Conservation (phyloP, 2,888 invertebrate species). For the Malachius bipustulatus region DNA sequence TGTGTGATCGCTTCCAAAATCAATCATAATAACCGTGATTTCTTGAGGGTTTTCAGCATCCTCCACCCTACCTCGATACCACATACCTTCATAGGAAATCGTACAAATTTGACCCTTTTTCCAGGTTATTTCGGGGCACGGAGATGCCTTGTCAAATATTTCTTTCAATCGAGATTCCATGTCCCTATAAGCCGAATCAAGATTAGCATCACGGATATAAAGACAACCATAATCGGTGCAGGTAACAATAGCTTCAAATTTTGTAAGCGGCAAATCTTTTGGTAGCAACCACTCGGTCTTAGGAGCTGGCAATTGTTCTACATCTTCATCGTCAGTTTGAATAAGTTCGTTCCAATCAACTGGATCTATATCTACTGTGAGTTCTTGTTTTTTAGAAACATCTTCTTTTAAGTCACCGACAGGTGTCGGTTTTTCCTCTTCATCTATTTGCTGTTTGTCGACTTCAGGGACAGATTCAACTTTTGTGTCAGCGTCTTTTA, state of each 20-base stretch:
- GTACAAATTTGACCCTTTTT: slow-evolving; percentile 53
- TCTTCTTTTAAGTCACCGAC: neutral
- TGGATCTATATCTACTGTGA: slow-evolving; percentile 7
- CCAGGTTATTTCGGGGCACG: slow-evolving; percentile 40
- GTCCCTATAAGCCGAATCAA: slow-evolving; percentile 22
- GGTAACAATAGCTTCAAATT: slow-evolving; percentile 51
- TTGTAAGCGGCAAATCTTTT: slow-evolving; percentile 37
- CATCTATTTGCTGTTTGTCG: neutral
- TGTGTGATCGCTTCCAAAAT: slow-evolving; percentile 70
- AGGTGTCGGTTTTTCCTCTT: neutral
- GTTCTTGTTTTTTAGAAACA: too few species aligned
- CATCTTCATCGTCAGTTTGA: slow-evolving; percentile 11
- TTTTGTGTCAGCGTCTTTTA: too few species aligned
- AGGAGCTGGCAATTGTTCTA: slow-evolving; percentile 13
- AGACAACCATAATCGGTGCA: slow-evolving; percentile 45
- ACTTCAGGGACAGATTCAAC: neutral
- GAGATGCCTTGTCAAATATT: slow-evolving; percentile 19
- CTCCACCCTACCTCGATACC: slow-evolving; percentile 57
- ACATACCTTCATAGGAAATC: slow-evolving; percentile 53
- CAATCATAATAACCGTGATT: slow-evolving; percentile 57
- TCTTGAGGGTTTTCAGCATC: slow-evolving; percentile 25
- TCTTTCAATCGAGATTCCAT: slow-evolving; percentile 26
- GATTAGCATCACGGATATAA: slow-evolving; percentile 34
- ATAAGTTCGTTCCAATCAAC: slow-evolving; percentile 12
- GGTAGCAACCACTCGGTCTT: slow-evolving; percentile 49